These are phyloP conservation scores for Pandemis cinnamomeana DNA, from an alignment of 2,888 invertebrate genomes.

Conservation along the genomic window DNA sequence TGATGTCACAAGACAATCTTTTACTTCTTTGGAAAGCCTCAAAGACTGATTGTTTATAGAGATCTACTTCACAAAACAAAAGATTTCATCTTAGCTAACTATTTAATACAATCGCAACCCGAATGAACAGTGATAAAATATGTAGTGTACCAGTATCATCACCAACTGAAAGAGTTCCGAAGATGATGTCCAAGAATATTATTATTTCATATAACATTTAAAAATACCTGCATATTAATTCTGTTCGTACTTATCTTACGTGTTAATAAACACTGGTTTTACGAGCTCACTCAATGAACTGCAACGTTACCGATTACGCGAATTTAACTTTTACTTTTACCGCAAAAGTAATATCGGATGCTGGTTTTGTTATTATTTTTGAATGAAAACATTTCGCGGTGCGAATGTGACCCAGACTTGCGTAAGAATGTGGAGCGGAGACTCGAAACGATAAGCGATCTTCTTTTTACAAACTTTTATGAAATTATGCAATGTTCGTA, in stretches of 20 bases:
- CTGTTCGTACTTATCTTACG: background rate
- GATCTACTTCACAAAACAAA: no score
- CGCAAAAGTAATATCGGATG: constrained; percentile 21
- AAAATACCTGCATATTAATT: background rate
- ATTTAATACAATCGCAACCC: no score
- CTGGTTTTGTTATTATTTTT: constrained; percentile 15
- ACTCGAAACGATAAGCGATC: background rate
- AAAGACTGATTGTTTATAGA: no score
- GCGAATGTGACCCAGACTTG: background rate
- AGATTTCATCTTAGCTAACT: no score
- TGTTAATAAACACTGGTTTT: constrained; percentile 19
- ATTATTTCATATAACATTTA: background rate
- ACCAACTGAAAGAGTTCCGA: background rate
- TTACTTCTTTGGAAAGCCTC: no score
- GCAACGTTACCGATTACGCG: constrained; percentile 34
- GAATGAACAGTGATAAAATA: no score
- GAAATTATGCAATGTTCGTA: no score
- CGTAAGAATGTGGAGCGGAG: background rate
- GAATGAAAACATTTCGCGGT: background rate
- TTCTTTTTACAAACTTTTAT: background rate
- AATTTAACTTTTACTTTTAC: constrained; percentile 39
- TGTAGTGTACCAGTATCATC: no score
- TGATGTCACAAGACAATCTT: no score
- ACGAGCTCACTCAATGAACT: constrained; percentile 22
- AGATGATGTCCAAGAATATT: background rate